Evolutionary conservation across 2,113 vertebrate species (phyloP).

Genomic region (Rhabdornis inornatus): DNA sequence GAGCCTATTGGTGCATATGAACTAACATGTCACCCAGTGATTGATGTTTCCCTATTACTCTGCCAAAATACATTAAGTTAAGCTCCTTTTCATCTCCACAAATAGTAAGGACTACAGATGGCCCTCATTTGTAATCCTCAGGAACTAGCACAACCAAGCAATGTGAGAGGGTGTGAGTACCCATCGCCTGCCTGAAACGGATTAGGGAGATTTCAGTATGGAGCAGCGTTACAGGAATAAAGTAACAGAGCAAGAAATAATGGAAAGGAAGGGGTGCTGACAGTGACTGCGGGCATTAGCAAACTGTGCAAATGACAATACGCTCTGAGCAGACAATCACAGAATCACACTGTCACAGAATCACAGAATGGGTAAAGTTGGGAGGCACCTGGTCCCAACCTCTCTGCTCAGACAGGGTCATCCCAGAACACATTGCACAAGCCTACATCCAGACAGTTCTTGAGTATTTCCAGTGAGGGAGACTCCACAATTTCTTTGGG

Average conservation of each 20-base stretch:
- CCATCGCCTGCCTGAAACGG: slow-evolving; percentile 23
- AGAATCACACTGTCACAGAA: neutral
- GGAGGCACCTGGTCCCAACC: neutral
- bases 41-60: slow-evolving; percentile 77
- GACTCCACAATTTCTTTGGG: neutral
- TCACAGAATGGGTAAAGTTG: neutral
- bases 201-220: slow-evolving; percentile 10
- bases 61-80: slow-evolving; percentile 75
- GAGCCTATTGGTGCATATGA: slow-evolving; percentile 60
- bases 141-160: slow-evolving; percentile 35
- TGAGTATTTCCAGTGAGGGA: neutral
- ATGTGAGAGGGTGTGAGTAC: slow-evolving; percentile 39
- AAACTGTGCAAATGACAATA: neutral
- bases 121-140: slow-evolving; percentile 64
- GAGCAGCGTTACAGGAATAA: neutral
- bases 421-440: neutral
- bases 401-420: neutral
- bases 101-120: slow-evolving; percentile 74
- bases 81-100: slow-evolving; percentile 70
- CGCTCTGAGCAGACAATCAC: neutral
- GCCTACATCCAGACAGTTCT: neutral
- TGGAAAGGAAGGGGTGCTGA: neutral
- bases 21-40: slow-evolving; percentile 70
- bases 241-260: neutral
- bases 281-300: neutral